phyloP scores from a whole-genome alignment of 2,888 invertebrate genomes.

The Microctonus hyperodae region DNA sequence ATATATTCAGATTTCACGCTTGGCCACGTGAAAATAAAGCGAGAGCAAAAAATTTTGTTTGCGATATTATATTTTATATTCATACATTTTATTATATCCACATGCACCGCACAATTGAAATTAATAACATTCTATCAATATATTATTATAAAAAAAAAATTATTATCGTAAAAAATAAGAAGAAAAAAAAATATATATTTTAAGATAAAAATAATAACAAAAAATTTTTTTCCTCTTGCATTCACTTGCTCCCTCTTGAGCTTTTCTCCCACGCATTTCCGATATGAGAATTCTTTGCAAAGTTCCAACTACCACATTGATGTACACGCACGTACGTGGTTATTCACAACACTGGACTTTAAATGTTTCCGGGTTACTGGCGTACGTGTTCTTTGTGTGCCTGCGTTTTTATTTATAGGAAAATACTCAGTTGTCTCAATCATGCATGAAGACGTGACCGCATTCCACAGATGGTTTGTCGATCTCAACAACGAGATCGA shows the following conservation, averaged over 20 bases:
- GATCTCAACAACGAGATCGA: neutral
- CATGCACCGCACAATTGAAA: neutral
- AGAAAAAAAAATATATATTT: no score
- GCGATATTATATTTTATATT: no score
- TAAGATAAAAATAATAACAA: slow-evolving; percentile 6
- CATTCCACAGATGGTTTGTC: neutral
- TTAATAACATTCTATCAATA: neutral
- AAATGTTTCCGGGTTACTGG: neutral
- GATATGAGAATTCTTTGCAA: slow-evolving; percentile 9
- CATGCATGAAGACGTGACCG: neutral
- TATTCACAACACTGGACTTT: neutral
- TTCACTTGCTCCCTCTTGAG: neutral
- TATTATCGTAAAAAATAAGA: no score
- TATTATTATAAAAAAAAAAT: neutral
- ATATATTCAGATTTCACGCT: slow-evolving; percentile 12
- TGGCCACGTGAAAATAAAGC: slow-evolving; percentile 11
- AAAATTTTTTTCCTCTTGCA: neutral
- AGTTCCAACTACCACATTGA: neutral
- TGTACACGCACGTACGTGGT: neutral
- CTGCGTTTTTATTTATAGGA: no score
- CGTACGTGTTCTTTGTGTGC: neutral
- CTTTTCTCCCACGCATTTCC: neutral
- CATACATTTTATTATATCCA: neutral
- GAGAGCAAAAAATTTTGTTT: neutral
- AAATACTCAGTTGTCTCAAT: neutral